A percentile compares a stretch with the other conserved stretches of the same genome.
Evolutionary conservation across 2,797 vertebrate species (phyloP).

Genomic region (Liasis olivaceus): DNA sequence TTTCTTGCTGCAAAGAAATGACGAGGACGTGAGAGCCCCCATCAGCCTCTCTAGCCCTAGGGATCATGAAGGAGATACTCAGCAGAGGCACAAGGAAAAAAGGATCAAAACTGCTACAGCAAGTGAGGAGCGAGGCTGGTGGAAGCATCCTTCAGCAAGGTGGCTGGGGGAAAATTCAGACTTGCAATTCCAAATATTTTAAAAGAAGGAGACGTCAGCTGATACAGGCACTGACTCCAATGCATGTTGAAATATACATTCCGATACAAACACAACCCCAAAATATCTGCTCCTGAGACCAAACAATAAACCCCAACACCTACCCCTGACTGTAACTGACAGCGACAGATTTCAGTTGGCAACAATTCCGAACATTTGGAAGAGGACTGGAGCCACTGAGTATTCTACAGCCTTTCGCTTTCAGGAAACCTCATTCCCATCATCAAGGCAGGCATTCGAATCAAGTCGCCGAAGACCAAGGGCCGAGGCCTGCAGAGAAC

Average conservation of each 20-base stretch:
- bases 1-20: too few relatives aligned
- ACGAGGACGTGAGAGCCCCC: too few relatives aligned
- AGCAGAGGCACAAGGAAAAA: too few relatives aligned
- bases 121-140: too few relatives aligned
- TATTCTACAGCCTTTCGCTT: background rate
- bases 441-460: background rate
- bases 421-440: background rate
- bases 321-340: background rate
- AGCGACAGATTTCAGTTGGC: background rate
- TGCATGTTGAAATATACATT: background rate
- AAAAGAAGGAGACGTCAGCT: background rate
- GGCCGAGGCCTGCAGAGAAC: background rate
- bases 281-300: background rate
- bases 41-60: too few relatives aligned
- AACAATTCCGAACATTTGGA: background rate
- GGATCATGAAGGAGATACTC: too few relatives aligned
- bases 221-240: background rate
- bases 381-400: background rate
- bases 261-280: background rate
- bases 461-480: background rate
- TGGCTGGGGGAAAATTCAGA: background rate
- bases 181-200: background rate
- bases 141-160: too few relatives aligned
- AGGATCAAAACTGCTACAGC: too few relatives aligned
- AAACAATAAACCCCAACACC: background rate